A percentile compares a stretch with the other conserved stretches of the same genome.
Evolutionary conservation across 2,888 invertebrate species (phyloP).

Genomic region (Polia nebulosa): DNA sequence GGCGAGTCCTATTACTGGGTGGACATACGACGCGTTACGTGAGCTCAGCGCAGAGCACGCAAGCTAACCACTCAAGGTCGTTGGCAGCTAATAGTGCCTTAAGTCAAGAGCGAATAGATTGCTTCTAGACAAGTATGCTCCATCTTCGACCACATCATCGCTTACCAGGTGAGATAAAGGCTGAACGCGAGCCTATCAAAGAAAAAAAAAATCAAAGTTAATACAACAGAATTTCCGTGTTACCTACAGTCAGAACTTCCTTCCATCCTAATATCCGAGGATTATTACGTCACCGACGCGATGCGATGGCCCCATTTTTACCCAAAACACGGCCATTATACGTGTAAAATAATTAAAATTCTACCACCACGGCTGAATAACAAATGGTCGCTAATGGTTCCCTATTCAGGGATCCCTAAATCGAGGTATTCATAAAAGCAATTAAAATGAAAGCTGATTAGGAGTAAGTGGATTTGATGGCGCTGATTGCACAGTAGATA

Average conservation of each 20-base stretch:
- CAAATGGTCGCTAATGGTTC: conserved; percentile 56
- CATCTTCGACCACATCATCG: too few species aligned
- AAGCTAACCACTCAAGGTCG: too few species aligned
- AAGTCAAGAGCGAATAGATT: too few species aligned
- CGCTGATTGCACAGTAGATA: conserved; percentile 1
- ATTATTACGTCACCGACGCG: conserved; percentile 12
- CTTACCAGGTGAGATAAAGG: too few species aligned
- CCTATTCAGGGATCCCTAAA: conserved; percentile 55
- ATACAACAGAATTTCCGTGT: not conserved
- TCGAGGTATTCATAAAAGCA: conserved; percentile 60
- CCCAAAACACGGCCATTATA: conserved; percentile 33
- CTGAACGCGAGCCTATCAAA: too few species aligned
- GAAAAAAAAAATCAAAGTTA: too few species aligned
- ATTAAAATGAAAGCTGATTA: conserved; percentile 57
- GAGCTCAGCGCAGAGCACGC: too few species aligned
- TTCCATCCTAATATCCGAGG: not conserved
- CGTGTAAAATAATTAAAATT: conserved; percentile 59
- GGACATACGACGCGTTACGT: too few species aligned
- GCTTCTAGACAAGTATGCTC: too few species aligned
- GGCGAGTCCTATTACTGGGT: too few species aligned
- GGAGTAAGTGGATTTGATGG: conserved; percentile 46
- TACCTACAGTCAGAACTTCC: not conserved
- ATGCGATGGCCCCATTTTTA: conserved; percentile 33
- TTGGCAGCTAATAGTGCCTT: too few species aligned
- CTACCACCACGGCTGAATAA: conserved; percentile 49